These are phyloP conservation scores for Melipona bicolor DNA, from an alignment of 2,888 invertebrate species.

Conservation along the genomic window DNA sequence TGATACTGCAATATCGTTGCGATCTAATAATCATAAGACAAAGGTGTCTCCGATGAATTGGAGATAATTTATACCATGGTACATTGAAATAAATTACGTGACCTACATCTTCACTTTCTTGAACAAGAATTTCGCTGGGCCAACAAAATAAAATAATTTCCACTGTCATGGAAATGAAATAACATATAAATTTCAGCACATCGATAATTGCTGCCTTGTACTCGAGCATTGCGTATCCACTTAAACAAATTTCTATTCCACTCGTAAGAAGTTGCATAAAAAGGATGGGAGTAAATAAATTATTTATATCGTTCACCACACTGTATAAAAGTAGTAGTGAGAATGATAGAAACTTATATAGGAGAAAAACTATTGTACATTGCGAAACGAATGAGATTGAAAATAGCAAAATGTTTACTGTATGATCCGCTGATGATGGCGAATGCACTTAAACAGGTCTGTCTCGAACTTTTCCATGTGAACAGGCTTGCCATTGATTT, in stretches of 20 bases:
- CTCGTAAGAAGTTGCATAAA: conserved; percentile 65
- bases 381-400: background rate
- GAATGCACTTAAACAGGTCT: background rate
- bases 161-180: background rate
- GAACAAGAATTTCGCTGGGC: background rate
- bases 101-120: background rate
- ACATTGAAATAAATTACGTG: background rate
- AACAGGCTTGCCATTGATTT: background rate
- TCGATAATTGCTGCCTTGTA: background rate
- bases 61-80: background rate
- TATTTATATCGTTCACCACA: background rate
- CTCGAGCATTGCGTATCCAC: conserved; percentile 55
- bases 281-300: conserved; percentile 47
- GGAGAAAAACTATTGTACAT: background rate
- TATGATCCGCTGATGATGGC: background rate
- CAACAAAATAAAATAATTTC: background rate
- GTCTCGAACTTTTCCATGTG: background rate
- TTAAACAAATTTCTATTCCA: conserved; percentile 66
- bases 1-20: conserved; percentile 44
- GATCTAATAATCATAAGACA: background rate
- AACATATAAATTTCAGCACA: background rate
- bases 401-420: conserved; percentile 4
- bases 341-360: background rate
- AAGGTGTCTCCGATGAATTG: background rate
- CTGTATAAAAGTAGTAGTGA: background rate